These are phyloP conservation scores for Macrosteles quadrilineatus DNA, from an alignment of 1,140 invertebrate species.

Conservation along the genomic window DNA sequence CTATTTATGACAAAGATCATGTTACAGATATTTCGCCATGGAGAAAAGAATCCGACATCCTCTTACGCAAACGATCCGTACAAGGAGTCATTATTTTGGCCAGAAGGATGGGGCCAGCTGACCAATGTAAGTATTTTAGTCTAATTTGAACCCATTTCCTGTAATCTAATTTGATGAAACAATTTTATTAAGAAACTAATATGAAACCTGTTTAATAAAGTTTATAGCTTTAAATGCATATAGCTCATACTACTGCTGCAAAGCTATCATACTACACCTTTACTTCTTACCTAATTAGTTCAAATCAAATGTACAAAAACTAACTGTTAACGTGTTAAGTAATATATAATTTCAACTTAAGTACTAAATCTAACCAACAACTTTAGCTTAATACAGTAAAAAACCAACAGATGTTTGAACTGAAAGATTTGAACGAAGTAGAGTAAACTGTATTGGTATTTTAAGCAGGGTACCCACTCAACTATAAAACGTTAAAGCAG, in stretches of 20 bases:
- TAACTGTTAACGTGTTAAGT: neutral
- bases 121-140: conserved; percentile 62
- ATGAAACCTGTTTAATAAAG: neutral
- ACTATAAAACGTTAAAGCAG: too few species aligned
- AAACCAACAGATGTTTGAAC: too few species aligned
- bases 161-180: neutral
- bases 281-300: neutral
- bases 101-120: conserved; percentile 65
- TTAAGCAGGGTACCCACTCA: too few species aligned
- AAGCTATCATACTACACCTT: neutral
- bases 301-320: neutral
- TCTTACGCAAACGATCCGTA: conserved; percentile 72
- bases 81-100: conserved; percentile 63
- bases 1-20: too few species aligned
- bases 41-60: conserved; percentile 67
- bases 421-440: too few species aligned
- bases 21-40: conserved; percentile 71
- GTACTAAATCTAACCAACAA: too few species aligned
- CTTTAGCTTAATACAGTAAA: too few species aligned
- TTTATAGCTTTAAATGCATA: neutral
- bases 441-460: too few species aligned
- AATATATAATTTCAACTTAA: too few species aligned
- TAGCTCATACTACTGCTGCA: neutral
- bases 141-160: neutral
- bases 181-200: neutral